Evolutionary conservation across 2,888 invertebrate genomes (phyloP).

Genomic region (Drosophila mayaguana): DNA sequence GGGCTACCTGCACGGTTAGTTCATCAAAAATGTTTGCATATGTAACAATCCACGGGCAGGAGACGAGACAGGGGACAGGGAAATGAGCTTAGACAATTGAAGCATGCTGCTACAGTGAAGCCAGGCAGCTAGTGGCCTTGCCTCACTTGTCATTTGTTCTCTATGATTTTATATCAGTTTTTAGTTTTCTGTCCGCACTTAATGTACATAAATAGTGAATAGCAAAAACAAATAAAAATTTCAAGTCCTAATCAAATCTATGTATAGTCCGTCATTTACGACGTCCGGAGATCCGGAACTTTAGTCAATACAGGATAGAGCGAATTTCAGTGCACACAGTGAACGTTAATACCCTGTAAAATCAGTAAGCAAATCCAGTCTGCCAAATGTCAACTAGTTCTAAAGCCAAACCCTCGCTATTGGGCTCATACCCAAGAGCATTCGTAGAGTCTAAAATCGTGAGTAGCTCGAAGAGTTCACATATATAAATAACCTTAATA

Average conservation of each 20-base stretch:
- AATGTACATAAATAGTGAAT: slow-evolving; percentile 1
- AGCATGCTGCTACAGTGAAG: slow-evolving; percentile 17
- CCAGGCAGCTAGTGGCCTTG: slow-evolving; percentile 4
- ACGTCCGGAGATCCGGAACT: slow-evolving; percentile 5
- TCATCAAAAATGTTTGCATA: slow-evolving; percentile 57
- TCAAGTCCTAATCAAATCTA: slow-evolving; percentile 13
- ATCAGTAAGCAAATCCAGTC: not conserved
- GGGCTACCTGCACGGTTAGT: slow-evolving; percentile 20
- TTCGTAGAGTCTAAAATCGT: not conserved
- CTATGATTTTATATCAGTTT: not conserved
- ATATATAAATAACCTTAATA: not conserved
- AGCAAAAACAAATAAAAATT: slow-evolving; percentile 6
- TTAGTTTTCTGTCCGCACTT: slow-evolving; percentile 6
- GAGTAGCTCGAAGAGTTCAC: not conserved
- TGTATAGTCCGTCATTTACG: not conserved
- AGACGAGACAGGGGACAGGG: not conserved
- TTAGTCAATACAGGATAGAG: not conserved
- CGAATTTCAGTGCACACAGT: slow-evolving; percentile 1
- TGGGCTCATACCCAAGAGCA: not conserved
- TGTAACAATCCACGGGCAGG: slow-evolving; percentile 17
- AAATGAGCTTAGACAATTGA: slow-evolving; percentile 2
- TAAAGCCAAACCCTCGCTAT: not conserved
- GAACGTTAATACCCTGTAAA: not conserved
- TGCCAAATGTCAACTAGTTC: not conserved
- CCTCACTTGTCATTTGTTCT: slow-evolving; percentile 5